These are phyloP conservation scores for Orius insidiosus DNA, from an alignment of 1,140 invertebrate species.

Conservation along the genomic window DNA sequence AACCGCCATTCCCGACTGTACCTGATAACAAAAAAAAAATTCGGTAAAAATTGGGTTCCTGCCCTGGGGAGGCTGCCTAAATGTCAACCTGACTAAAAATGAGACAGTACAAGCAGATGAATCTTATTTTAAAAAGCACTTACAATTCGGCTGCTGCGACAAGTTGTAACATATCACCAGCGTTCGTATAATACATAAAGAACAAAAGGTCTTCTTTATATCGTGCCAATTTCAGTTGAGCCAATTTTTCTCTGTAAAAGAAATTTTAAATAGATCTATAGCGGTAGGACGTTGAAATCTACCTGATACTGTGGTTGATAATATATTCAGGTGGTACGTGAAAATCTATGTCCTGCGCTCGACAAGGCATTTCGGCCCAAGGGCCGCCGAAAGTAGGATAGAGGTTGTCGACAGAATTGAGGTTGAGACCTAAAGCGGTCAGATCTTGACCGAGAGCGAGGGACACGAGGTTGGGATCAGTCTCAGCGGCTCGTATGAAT, in stretches of 20 bases:
- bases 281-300: conserved; percentile 10
- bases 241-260: conserved; percentile 66
- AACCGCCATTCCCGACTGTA: conserved; percentile 97
- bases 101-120: not conserved
- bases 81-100: conserved; percentile 3
- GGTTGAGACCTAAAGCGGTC: conserved; percentile 90
- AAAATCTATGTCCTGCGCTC: conserved; percentile 97
- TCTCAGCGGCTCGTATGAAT: conserved; percentile 93
- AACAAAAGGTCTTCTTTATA: conserved; percentile 98
- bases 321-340: conserved; percentile 97
- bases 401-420: conserved; percentile 91
- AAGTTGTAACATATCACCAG: conserved; percentile 92
- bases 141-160: conserved; percentile 92
- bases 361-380: conserved; percentile 91
- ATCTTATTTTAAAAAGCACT: no score
- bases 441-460: conserved; percentile 92
- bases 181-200: conserved; percentile 98
- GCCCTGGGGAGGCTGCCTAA: no score
- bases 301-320: conserved; percentile 77
- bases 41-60: not conserved
- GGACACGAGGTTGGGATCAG: conserved; percentile 86
- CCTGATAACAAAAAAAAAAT: conserved; percentile 30
- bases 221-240: conserved; percentile 84
- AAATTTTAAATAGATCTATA: not conserved
- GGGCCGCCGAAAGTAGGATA: conserved; percentile 96